A percentile compares a stretch with the other conserved stretches of the same genome.
Conservation (phyloP, 1,140 invertebrate genomes). For the Bombus terrestris region DNA sequence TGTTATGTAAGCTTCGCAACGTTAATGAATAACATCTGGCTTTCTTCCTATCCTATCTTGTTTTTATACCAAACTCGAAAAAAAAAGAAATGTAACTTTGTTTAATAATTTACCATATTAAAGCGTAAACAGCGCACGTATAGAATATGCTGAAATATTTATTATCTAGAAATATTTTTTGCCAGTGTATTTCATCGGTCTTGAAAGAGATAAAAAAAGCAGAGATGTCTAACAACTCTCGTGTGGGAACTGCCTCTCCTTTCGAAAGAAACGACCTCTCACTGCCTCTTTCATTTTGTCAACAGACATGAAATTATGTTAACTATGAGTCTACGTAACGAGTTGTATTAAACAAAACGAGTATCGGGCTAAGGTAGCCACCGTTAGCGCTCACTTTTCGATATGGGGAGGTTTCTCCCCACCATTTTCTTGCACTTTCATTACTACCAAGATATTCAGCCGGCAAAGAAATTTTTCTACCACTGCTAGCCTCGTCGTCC, state of each 20-base stretch:
- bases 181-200: background rate
- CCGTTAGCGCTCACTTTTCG: constrained; percentile 53
- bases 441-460: constrained; percentile 49
- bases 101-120: background rate
- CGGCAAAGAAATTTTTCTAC: constrained; percentile 74
- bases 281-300: background rate
- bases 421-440: constrained; percentile 51
- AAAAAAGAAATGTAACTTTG: background rate
- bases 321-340: background rate
- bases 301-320: constrained; percentile 20
- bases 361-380: background rate
- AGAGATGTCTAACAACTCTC: background rate
- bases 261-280: background rate
- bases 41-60: background rate
- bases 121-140: no score
- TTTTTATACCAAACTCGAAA: background rate
- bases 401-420: constrained; percentile 55
- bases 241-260: background rate
- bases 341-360: background rate
- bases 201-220: no score
- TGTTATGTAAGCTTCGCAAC: constrained; percentile 11
- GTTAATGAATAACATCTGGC: background rate
- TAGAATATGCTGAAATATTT: background rate
- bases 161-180: no score
- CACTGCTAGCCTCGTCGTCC: constrained; percentile 62